phyloP scores from a whole-genome alignment of 2,113 vertebrate species.

The Xiphorhynchus elegans region DNA sequence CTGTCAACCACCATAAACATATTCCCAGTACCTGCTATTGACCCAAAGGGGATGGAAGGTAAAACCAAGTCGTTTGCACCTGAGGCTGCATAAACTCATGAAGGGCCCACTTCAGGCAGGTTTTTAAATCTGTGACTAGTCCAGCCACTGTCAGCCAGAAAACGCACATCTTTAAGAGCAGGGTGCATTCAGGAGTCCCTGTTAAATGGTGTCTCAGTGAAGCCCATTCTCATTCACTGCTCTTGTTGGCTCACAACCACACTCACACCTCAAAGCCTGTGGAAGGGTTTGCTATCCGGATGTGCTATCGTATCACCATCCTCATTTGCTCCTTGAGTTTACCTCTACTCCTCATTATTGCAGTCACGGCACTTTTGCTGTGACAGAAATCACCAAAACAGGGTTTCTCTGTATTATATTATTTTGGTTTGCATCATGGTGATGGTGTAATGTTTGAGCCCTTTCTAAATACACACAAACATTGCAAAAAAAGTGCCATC shows the following conservation, averaged over 20 bases:
- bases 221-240: not conserved
- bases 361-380: not conserved
- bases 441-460: constrained; percentile 17
- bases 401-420: constrained; percentile 40
- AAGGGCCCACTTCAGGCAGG: not conserved
- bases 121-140: not conserved
- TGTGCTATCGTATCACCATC: not conserved
- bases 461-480: constrained; percentile 29
- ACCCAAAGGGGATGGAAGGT: not conserved
- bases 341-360: not conserved
- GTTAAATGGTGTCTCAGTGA: not conserved
- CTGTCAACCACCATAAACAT: not conserved
- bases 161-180: not conserved
- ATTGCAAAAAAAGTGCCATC: constrained; percentile 27
- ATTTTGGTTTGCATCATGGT: constrained; percentile 26
- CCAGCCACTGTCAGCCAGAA: not conserved
- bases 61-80: not conserved
- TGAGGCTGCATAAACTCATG: not conserved
- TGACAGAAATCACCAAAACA: constrained; percentile 28
- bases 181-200: not conserved
- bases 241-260: not conserved
- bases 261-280: not conserved
- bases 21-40: not conserved
- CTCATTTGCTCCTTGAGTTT: not conserved
- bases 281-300: not conserved